Evolutionary conservation across 2,113 vertebrate genomes (phyloP).

Genomic region (Scopus umbretta): DNA sequence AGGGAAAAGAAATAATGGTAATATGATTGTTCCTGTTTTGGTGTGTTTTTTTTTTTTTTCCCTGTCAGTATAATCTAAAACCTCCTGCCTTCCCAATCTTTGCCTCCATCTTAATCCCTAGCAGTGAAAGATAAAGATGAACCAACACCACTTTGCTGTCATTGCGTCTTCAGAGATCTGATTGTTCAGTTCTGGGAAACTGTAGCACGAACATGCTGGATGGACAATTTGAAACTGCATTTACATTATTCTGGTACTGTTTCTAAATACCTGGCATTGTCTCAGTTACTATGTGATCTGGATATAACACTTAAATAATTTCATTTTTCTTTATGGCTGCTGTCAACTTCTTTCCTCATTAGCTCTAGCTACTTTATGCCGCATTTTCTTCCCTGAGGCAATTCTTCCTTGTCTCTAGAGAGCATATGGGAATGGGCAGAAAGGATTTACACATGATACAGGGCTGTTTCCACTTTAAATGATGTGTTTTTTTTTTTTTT

Average conservation of each 20-base stretch:
- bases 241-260: neutral
- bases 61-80: neutral
- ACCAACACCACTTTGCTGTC: neutral
- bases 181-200: neutral
- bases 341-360: conserved; percentile 4
- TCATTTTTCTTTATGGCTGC: neutral
- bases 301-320: neutral
- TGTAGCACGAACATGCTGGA: neutral
- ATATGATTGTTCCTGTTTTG: neutral
- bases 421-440: neutral
- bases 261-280: neutral
- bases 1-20: neutral
- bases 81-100: neutral
- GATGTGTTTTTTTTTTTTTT: neutral
- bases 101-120: neutral
- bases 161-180: neutral
- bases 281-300: neutral
- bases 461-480: neutral
- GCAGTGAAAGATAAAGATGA: neutral
- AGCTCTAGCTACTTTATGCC: neutral
- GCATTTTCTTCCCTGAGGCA: neutral
- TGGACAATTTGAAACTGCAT: neutral
- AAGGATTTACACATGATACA: neutral
- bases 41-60: accelerated
- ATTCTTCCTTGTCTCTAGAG: neutral